Conservation (phyloP, 2,113 vertebrate genomes). For the Oreocharis arfaki region DNA sequence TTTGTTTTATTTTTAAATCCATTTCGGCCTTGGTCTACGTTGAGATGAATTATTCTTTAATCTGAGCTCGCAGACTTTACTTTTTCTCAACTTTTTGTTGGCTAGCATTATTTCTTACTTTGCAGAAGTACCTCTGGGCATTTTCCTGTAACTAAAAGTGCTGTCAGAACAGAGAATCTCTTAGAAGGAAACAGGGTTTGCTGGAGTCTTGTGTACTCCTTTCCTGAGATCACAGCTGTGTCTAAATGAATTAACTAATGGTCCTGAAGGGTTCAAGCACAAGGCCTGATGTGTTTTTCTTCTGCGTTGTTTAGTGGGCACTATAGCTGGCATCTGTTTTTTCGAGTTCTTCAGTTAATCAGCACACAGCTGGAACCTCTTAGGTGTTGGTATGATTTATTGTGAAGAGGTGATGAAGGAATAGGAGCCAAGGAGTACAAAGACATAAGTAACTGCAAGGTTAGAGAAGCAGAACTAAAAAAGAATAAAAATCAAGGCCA, state of each 20-base stretch:
- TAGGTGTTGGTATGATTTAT: background rate
- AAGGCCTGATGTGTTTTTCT: background rate
- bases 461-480: background rate
- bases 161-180: background rate
- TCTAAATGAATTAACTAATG: background rate
- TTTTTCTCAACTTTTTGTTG: background rate
- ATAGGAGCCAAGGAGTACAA: background rate
- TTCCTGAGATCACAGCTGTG: background rate
- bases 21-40: background rate
- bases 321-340: background rate
- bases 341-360: background rate
- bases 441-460: background rate
- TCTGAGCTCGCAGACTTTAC: background rate
- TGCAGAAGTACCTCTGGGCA: background rate
- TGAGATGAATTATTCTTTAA: background rate
- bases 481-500: background rate
- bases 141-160: background rate
- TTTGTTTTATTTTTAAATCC: background rate
- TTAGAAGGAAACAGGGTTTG: background rate
- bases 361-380: background rate
- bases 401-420: background rate
- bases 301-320: background rate
- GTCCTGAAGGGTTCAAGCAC: background rate
- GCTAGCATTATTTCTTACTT: background rate
- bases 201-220: background rate